Percentiles rank a stretch among this genome's conserved stretches.
These are phyloP conservation scores for Neomorphus geoffroyi DNA, from an alignment of 2,797 vertebrate species.

Conservation along the genomic window DNA sequence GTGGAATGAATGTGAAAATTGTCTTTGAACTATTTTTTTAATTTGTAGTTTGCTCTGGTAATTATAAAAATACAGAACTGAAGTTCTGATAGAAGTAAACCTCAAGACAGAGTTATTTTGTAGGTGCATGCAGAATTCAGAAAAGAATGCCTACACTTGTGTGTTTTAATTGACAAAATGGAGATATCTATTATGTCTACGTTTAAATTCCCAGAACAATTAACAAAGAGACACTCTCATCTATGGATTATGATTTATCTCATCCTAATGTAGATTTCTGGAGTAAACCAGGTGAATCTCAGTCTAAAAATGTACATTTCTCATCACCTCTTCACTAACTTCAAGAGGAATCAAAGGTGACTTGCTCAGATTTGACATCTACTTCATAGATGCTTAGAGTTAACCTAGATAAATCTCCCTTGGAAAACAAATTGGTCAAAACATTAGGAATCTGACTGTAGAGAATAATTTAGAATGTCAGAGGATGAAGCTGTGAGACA, in stretches of 20 bases:
- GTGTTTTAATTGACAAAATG: neutral
- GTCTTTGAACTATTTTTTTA: neutral
- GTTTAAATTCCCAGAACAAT: neutral
- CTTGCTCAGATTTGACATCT: neutral
- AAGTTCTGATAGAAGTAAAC: neutral
- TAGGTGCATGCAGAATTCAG: neutral
- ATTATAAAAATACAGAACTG: neutral
- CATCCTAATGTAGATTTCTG: neutral
- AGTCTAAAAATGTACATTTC: neutral
- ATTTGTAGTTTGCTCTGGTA: neutral
- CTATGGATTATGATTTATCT: neutral
- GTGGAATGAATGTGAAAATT: neutral
- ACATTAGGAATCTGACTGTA: neutral
- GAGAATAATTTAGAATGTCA: neutral
- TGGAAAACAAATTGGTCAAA: neutral
- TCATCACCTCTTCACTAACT: neutral
- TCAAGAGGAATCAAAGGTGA: neutral
- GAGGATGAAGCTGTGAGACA: neutral
- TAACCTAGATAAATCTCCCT: neutral
- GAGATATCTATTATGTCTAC: neutral
- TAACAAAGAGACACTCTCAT: neutral
- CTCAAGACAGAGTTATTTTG: neutral
- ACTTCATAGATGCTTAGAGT: neutral
- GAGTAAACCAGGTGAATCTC: neutral
- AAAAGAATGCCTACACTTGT: neutral